Base-by-base conservation (phyloP, 2,888 invertebrate genomes). In the Eudasyphora cyanicolor region DNA sequence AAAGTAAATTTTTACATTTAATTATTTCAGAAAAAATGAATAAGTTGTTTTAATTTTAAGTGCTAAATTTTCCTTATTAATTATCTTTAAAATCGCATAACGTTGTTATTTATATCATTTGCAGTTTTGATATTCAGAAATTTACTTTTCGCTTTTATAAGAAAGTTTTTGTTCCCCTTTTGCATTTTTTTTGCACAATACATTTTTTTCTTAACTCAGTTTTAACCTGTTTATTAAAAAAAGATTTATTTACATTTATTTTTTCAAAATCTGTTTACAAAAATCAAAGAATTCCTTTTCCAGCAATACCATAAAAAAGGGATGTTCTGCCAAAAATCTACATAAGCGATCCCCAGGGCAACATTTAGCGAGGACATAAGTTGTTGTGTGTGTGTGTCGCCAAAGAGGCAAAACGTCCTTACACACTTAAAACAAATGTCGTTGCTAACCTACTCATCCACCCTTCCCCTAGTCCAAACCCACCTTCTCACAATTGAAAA, bases 291-390 rank as follows among this genome's bases (percentile, higher is more conserved):
- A 12, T 24, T 57, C 12, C n/a, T n/a, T n/a, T n/a, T n/a, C 27
- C 24, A 24, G 12, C 7, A 24, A 57, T 27, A 21, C 19, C 21
- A 1, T n/a, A 38, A 21, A 67, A 67, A 35, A n/a, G 12, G 67
- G 38, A 67, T 67, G 67, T 67, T 42, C 19, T 64, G 19, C 12
- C 12, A 35, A n/a, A n/a, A 35, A 64, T 64, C 35, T 38, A 83
- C 69, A 84, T 81, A 84, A 86, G 85, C 54, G 84, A 76, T 86
- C 86, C 84, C 86, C 73, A 42, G 85, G 84, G 86, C 82, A 77
- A 86, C 86, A 86, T 86, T 84, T 84, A 29, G 67, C n/a, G n/a
- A n/a, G n/a, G n/a, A n/a, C n/a, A n/a, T n/a, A n/a, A n/a, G n/a
- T n/a, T n/a, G n/a, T 84, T 84, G 70, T 77, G 35, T 76, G 42